Base-by-base conservation (phyloP, 2,113 vertebrate genomes). In the Hippoglossus stenolepis region DNA sequence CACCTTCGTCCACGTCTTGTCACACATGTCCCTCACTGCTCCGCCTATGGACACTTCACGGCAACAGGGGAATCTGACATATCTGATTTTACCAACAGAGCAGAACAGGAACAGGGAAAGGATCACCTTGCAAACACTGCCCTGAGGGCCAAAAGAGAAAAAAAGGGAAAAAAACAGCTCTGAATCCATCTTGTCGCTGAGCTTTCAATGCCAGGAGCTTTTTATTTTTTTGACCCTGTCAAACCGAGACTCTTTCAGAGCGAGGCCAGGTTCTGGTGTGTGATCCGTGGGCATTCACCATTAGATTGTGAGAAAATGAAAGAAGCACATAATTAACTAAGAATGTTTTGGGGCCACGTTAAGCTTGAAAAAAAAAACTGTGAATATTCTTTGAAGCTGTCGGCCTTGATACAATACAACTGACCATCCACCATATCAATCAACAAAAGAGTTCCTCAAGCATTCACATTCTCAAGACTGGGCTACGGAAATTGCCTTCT, bases 201-300 rank as follows among this genome's bases (percentile, higher is more conserved):
- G 77, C 21, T 78, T 79, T 73, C 83, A 85, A 87, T 89, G 86
- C 85, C 89, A 87, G 76, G 61, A 84, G 68, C 40, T 15, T 17
- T 10, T 70, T 53, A 74, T 70, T 81, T 53, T 13, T 66, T 62
- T 71, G 83, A 77, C 67, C 38, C 69, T 86, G 75, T 85, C 87
- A 77, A 66, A 76, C 38, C 54, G 20, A 73, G 78, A 80, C n/a
- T 9, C 70, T 28, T 65, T 84, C 81, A 83, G 65, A 82, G 65
- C 62, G 31, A 87, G 63, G 49, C 63, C 49, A 49, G 38, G 61
- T 58, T 73, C 53, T 2, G 13, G 60, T 54, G 65, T 82, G 80
- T 85, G 82, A 84, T 74, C 65, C 63, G 66, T 71, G 28, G 67
- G 47, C 24, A 31, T 57, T 60, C 17, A 51, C 4, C 49, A 51